Conservation (phyloP, 1,140 invertebrate species). For the Heliconius eleuchia region DNA sequence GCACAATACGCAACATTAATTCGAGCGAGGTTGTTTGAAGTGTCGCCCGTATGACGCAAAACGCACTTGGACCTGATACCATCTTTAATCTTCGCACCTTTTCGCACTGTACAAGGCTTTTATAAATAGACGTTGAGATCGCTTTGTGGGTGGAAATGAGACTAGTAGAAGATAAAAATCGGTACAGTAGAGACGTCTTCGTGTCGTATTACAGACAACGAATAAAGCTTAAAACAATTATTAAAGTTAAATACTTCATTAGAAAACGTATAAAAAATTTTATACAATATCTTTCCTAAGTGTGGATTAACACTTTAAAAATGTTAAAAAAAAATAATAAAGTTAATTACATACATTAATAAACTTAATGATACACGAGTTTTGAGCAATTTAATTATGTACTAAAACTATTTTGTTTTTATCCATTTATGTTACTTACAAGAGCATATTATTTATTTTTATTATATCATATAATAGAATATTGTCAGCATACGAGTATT, state of each 20-base stretch:
- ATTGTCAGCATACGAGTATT: no score
- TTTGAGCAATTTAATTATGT: no score
- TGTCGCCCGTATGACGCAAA: conserved; percentile 55
- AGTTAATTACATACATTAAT: background rate
- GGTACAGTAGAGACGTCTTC: conserved; percentile 16
- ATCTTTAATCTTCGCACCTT: conserved; percentile 80
- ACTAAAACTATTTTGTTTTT: no score
- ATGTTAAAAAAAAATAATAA: background rate
- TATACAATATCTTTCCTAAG: no score
- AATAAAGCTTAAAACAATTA: background rate
- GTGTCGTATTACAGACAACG: background rate
- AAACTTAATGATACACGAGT: no score
- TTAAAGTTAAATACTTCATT: background rate
- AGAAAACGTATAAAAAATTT: no score
- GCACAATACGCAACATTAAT: conserved; percentile 53
- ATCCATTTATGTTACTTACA: no score
- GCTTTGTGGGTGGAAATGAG: conserved; percentile 77
- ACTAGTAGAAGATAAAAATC: conserved; percentile 72
- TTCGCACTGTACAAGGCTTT: conserved; percentile 63
- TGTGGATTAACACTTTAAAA: no score
- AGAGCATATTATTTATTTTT: no score
- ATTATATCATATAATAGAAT: no score
- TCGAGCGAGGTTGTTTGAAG: conserved; percentile 50
- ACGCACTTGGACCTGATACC: conserved; percentile 70
- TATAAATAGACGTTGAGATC: conserved; percentile 67